phyloP scores from a whole-genome alignment of 2,113 vertebrate species.

The Naja naja region DNA sequence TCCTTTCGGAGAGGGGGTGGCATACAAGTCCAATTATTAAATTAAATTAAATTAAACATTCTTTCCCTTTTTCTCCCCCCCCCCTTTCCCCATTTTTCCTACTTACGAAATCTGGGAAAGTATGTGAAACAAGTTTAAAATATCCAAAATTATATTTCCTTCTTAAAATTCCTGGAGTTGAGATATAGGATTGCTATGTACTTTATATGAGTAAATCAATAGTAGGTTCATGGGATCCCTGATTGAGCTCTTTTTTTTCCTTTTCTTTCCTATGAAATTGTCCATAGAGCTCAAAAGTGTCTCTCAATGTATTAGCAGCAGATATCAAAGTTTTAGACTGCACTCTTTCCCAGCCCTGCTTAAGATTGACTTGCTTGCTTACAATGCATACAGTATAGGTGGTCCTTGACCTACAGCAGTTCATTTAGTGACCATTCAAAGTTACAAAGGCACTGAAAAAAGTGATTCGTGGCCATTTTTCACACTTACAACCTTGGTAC shows the following conservation, averaged over 20 bases:
- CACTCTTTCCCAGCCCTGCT: not conserved
- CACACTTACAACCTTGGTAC: no score
- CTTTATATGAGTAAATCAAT: not conserved
- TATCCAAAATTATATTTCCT: not conserved
- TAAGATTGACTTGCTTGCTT: not conserved
- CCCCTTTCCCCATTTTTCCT: no score
- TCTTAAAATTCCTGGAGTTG: not conserved
- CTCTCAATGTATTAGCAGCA: not conserved
- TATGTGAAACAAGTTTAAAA: conserved; percentile 20
- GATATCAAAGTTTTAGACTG: not conserved
- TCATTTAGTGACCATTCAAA: no score
- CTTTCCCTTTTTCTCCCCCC: not conserved
- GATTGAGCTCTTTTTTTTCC: no score
- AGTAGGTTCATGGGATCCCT: not conserved
- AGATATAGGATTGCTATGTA: not conserved
- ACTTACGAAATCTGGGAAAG: not conserved
- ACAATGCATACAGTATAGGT: not conserved
- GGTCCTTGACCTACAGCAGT: no score
- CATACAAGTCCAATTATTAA: no score
- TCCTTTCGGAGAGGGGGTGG: no score
- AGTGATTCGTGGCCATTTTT: no score
- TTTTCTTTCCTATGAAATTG: not conserved
- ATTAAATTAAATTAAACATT: no score
- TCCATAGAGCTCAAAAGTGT: not conserved
- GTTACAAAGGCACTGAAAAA: no score